Percentiles rank a stretch among this genome's conserved stretches.
Conservation (phyloP, 30 jellyfish, hydroid and myxozoan genomes). For the Rhopilema esculentum region DNA sequence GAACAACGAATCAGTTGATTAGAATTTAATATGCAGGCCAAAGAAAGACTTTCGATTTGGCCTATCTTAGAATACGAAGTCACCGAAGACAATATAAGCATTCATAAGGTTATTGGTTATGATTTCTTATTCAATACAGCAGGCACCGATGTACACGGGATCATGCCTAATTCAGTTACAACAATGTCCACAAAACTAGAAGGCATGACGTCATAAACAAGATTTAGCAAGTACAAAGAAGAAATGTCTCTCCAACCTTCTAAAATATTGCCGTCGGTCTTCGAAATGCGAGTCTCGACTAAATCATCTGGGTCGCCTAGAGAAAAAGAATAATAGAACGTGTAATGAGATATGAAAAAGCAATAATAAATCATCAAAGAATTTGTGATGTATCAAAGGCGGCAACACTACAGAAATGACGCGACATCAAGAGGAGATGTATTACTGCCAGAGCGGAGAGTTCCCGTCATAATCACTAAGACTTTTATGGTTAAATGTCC, state of each 20-base stretch:
- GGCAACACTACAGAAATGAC: too few species aligned
- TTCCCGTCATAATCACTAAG: too few species aligned
- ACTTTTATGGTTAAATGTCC: too few species aligned
- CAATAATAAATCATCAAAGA: too few species aligned
- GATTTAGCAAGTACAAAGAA: constrained; percentile 78
- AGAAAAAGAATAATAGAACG: background rate
- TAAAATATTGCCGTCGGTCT: constrained; percentile 32
- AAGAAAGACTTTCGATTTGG: too few species aligned
- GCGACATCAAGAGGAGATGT: too few species aligned
- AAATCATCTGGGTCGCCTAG: constrained; percentile 96
- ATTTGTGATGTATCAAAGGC: too few species aligned
- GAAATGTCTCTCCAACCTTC: constrained; percentile 91
- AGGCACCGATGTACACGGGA: constrained; percentile 99
- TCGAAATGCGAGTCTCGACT: constrained; percentile 64
- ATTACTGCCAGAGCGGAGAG: too few species aligned
- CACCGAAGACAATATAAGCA: too few species aligned
- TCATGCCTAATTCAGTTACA: constrained; percentile 97
- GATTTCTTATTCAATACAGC: constrained; percentile 74
- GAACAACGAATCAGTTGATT: too few species aligned
- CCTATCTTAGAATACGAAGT: too few species aligned
- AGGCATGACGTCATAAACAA: constrained; percentile 98
- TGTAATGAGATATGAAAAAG: background rate
- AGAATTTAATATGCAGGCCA: too few species aligned
- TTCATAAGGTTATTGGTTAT: background rate
- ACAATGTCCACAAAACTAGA: constrained; percentile 91